Evolutionary conservation across 1,140 invertebrate species (phyloP).

Genomic region (Micrasema longulum): DNA sequence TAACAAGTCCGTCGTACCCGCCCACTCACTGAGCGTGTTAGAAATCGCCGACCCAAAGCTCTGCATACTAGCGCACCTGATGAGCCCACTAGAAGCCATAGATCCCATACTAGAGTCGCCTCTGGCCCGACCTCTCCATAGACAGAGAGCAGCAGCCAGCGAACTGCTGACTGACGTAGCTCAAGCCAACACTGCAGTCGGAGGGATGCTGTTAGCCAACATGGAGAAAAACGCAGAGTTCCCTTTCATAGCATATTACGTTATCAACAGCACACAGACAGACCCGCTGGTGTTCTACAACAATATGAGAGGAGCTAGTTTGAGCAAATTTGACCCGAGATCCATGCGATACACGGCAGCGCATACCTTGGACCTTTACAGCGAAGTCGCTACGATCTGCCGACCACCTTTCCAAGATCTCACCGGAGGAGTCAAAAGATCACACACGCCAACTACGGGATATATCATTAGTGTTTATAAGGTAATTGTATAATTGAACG

Average conservation of each 20-base stretch:
- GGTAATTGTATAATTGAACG: too few species aligned
- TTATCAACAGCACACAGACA: conserved; percentile 86
- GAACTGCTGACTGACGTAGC: conserved; percentile 82
- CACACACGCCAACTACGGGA: conserved; percentile 82
- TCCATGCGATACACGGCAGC: conserved; percentile 84
- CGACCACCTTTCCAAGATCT: conserved; percentile 84
- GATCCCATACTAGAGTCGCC: conserved; percentile 87
- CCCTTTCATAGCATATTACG: conserved; percentile 90
- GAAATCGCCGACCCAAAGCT: conserved; percentile 90
- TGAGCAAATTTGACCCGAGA: conserved; percentile 86
- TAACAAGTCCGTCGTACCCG: conserved; percentile 65
- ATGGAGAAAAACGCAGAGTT: conserved; percentile 92
- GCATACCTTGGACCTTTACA: conserved; percentile 87
- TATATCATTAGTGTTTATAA: conserved; percentile 94
- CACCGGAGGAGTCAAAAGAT: conserved; percentile 77
- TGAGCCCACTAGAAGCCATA: conserved; percentile 86
- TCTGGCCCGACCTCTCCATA: conserved; percentile 78
- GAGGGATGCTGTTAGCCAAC: conserved; percentile 87
- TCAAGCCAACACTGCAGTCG: conserved; percentile 76
- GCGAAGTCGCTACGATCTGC: conserved; percentile 90
- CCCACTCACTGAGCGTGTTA: conserved; percentile 72
- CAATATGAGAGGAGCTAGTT: conserved; percentile 81
- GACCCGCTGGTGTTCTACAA: conserved; percentile 88
- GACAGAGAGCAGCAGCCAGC: conserved; percentile 81
- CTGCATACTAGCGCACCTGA: conserved; percentile 87